A percentile compares a stretch with the other conserved stretches of the same genome.
Conservation (phyloP, 2,113 vertebrate genomes). For the Meleagris gallopavo region DNA sequence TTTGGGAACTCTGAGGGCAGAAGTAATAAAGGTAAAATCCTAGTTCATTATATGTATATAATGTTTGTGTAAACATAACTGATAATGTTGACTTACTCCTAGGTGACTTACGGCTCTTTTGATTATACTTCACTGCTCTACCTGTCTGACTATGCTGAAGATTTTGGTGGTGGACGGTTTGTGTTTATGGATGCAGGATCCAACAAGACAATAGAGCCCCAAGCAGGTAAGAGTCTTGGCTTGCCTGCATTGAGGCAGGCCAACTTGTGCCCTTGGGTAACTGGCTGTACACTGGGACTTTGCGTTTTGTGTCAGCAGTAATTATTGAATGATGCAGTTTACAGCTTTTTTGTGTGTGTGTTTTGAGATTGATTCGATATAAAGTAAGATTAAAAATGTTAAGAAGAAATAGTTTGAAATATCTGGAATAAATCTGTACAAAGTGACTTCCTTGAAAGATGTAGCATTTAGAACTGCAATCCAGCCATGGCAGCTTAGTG, state of each 20-base stretch:
- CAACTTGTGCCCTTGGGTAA: neutral
- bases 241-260: neutral
- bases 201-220: conserved; percentile 91
- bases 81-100: neutral
- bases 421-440: neutral
- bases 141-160: conserved; percentile 89
- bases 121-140: conserved; percentile 96
- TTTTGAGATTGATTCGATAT: neutral
- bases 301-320: neutral
- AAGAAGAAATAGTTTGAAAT: neutral
- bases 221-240: conserved; percentile 79
- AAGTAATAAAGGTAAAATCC: neutral
- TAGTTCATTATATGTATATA: neutral
- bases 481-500: neutral
- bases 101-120: conserved; percentile 96
- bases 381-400: neutral
- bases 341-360: neutral
- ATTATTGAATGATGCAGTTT: neutral
- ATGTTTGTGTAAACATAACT: neutral
- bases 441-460: neutral
- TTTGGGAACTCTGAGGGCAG: neutral
- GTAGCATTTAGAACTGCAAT: neutral
- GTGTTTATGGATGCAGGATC: conserved; percentile 89
- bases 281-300: neutral
- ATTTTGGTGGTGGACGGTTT: conserved; percentile 92